Base-by-base conservation (phyloP, 1,140 invertebrate genomes). In the Trachelipus rathkii region DNA sequence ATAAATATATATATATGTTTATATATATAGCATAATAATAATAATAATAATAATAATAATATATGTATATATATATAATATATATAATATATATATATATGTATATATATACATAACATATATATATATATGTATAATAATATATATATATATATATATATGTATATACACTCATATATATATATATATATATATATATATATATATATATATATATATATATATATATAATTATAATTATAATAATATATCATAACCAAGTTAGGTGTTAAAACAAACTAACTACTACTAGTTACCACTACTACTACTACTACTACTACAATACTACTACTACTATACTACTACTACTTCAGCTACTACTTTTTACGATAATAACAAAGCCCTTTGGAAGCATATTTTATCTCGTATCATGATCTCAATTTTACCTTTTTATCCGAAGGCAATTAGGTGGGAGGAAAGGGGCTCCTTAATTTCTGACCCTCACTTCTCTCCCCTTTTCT, bases 61-160 rank as follows among this genome's bases (percentile, higher is more conserved):
- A 60, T 2, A 10, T 4, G 4, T 19, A 60, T 60, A 15, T 60
- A 15, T 13, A 60, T 60, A 60, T 60, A 60, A 60, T 60, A 60
- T 60, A 60, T 60, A 60, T 60, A 60, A 60, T 2, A 10, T 4
- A 15, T 19, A 60, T 60, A 15, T 60, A 15, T 13, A 60, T 60
- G 8, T 60, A 60, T 60, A 60, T 60, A 60, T 60, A 60, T 60
- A 60, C 8, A 60, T 60, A n/a, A n/a, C n/a, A n/a, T 60, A 60
- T 2, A 10, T 4, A 15, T 19, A 60, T 60, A 15, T 60, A 15
- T 13, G 8, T 60, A 60, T 60, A 60, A n/a, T n/a, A n/a, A n/a
- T 60, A 60, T 60, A 60, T 60, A 60, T 60, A 60, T 60, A 60
- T 60, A 60, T 2, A 10, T 4, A 15, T 19, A 60, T 60, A 15